Evolutionary conservation across 1,140 invertebrate species (phyloP), one percentile per base, ranked within the genome.

Genomic region (Heterodera schachtii): DNA sequence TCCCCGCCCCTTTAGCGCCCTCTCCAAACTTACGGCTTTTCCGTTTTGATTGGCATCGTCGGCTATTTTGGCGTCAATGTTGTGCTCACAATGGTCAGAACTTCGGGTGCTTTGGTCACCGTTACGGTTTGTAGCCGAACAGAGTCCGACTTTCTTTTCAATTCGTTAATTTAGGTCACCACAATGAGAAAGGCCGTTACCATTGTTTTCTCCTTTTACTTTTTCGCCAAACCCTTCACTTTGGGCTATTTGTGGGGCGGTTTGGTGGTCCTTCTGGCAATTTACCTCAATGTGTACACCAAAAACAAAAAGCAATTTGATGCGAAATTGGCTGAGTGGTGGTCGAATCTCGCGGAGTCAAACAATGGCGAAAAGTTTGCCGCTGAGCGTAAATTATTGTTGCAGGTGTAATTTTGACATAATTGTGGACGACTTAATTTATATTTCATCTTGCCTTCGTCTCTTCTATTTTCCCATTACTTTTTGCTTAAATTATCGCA

Each of bases 201-300:
- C 1, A 97, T 98, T 74, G 91, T 95, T 60, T 92, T 97, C 80
- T 97, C 96, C 2, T 98, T 98, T 91, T 81, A 97, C 64, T 93
- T 97, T 84, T 98, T 98, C 89, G 93, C 93, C 89, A 98, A 98
- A 90, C 96, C 96, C 7, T 98, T 98, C 88, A 95, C 95, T 13
- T 92, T 94, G 81, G 94, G 95, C 94, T 96, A 92, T 94, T 87
- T 96, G 4, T 97, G 95, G 94, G 95, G 95, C 0, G 95, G 95
- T 16, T 87, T 94, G 70, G 91, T 97, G 9, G 94, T 98, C 2
- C 91, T 96, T 3, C 83, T 95, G 11, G 95, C 95, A 13, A 96
- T 97, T 88, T 96, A 96, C 91, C 90, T 97, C 7, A 97, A 96
- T 91, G 91, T 96, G 13, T 94, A 94, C 86, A 94, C 94, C 52